Evolutionary conservation across 2,797 vertebrate genomes (phyloP).

Genomic region (Crenichthys baileyi): DNA sequence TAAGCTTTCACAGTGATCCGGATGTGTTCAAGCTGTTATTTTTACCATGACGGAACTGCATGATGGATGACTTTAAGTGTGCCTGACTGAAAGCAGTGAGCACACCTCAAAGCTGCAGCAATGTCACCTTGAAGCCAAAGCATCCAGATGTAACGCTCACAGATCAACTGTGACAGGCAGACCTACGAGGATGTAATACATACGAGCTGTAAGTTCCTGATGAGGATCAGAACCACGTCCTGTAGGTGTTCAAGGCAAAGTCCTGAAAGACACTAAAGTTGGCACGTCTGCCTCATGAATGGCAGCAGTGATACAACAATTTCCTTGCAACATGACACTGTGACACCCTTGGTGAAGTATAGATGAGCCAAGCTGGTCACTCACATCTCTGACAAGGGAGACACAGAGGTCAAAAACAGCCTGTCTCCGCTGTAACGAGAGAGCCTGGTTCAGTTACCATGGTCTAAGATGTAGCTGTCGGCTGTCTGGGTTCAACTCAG

Average conservation of each 20-base stretch:
- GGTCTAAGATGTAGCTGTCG: constrained; percentile 43
- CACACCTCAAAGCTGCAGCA: neutral
- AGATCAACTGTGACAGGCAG: constrained; percentile 5
- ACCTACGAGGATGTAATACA: constrained; percentile 25
- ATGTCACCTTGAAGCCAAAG: constrained; percentile 51
- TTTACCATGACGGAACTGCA: constrained; percentile 25
- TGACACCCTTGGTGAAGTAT: constrained; percentile 60
- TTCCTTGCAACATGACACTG: constrained; percentile 74
- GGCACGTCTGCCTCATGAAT: constrained; percentile 47
- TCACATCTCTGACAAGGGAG: constrained; percentile 63
- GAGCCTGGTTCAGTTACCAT: constrained; percentile 58
- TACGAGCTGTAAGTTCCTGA: constrained; percentile 22
- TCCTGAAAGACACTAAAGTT: constrained; percentile 53
- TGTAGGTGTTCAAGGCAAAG: constrained; percentile 21
- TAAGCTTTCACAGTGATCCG: neutral
- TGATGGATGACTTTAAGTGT: constrained; percentile 48
- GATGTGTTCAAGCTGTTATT: constrained; percentile 38
- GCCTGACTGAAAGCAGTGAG: constrained; percentile 32
- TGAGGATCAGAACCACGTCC: constrained; percentile 47
- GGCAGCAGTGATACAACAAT: constrained; percentile 66
- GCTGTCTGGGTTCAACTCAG: constrained; percentile 41
- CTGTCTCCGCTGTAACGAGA: constrained; percentile 63
- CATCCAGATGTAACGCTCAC: constrained; percentile 11
- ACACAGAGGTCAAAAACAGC: constrained; percentile 52
- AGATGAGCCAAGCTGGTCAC: constrained; percentile 69